Evolutionary conservation across 2,888 invertebrate species (phyloP).

Genomic region (Hemicrepidius hirtus): DNA sequence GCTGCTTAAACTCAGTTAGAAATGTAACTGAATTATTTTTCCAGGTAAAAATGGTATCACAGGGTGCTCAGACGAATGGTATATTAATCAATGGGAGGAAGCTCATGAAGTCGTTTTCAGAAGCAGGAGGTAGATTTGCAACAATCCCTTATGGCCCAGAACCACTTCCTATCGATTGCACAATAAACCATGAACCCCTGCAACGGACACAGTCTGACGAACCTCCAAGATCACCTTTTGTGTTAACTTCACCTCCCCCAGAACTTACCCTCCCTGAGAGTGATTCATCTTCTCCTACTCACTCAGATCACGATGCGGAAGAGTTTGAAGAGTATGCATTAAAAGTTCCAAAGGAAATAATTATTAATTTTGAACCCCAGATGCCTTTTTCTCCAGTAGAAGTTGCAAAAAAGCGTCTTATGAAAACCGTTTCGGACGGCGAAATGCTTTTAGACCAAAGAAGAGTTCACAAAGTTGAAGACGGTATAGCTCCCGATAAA

Average conservation of each 20-base stretch:
- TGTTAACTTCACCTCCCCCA: constrained; percentile 75
- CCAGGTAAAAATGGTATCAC: constrained; percentile 90
- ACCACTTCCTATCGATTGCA: constrained; percentile 58
- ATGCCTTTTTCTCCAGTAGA: constrained; percentile 74
- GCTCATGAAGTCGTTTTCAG: constrained; percentile 89
- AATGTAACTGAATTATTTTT: constrained; percentile 46
- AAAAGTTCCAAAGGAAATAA: constrained; percentile 85
- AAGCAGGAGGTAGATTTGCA: constrained; percentile 78
- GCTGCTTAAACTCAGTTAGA: too few species aligned
- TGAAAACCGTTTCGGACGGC: constrained; percentile 88
- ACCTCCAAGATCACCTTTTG: constrained; percentile 84
- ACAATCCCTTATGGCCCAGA: constrained; percentile 68
- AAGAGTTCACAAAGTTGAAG: constrained; percentile 72
- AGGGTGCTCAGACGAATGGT: constrained; percentile 93
- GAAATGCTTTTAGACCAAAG: constrained; percentile 81
- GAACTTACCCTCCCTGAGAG: constrained; percentile 67
- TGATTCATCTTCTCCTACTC: constrained; percentile 67
- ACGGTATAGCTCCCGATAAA: constrained; percentile 71
- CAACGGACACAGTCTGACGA: constrained; percentile 91
- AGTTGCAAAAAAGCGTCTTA: constrained; percentile 74
- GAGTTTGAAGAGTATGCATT: constrained; percentile 73
- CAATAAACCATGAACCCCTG: constrained; percentile 82
- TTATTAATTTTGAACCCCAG: constrained; percentile 90
- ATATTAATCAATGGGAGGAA: constrained; percentile 81
- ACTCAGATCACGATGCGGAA: constrained; percentile 66